Conservation (phyloP, 2,797 vertebrate species). For the Smutsia temminckii region DNA sequence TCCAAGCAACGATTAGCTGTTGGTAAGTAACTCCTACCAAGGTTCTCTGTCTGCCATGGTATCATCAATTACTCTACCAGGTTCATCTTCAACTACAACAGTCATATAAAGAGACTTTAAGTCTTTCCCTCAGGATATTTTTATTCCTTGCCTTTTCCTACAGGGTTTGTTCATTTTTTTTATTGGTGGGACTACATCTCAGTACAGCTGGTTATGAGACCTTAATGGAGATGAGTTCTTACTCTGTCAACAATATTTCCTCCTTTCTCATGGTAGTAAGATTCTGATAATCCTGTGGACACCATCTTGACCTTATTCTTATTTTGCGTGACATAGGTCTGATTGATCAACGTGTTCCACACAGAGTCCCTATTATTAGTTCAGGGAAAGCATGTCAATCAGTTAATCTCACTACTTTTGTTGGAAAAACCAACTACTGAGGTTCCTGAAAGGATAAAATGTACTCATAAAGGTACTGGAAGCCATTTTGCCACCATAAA, state of each 20-base stretch:
- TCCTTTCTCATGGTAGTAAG: neutral
- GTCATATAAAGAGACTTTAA: neutral
- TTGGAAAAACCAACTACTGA: neutral
- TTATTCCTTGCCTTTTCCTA: neutral
- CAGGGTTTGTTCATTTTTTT: neutral
- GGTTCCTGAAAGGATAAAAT: neutral
- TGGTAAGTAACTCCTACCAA: neutral
- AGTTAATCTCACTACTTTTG: neutral
- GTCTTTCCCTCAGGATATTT: neutral
- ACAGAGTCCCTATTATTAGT: neutral
- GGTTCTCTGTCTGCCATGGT: neutral
- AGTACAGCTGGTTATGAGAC: neutral
- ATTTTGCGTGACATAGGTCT: neutral
- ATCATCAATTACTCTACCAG: neutral
- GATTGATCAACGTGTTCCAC: neutral
- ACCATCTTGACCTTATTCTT: neutral
- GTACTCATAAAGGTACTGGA: neutral
- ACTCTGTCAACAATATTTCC: neutral
- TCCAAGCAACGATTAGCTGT: neutral
- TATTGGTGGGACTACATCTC: neutral
- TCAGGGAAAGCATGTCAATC: neutral
- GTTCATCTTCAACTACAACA: neutral
- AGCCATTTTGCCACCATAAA: neutral
- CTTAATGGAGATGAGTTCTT: neutral
- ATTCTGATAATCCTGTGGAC: neutral